Conservation (phyloP, 2,113 vertebrate species). For the Nannospalax galili region DNA sequence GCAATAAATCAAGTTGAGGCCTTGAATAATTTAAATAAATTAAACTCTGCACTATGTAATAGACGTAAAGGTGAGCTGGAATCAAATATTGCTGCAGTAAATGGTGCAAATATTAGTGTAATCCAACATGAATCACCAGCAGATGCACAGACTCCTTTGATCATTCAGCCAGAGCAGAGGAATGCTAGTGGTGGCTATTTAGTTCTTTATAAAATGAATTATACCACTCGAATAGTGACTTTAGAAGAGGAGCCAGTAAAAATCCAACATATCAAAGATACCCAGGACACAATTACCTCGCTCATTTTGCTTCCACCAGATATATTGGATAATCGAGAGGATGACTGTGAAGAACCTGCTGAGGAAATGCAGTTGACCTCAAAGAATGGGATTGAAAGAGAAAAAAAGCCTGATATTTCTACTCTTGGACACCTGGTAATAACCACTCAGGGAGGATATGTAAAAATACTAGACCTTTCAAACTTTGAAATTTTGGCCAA, state of each 20-base stretch:
- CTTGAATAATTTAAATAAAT: conserved; percentile 99
- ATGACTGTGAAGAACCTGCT: conserved; percentile 94
- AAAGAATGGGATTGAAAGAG: conserved; percentile 91
- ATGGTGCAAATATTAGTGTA: conserved; percentile 90
- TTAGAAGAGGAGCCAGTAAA: conserved; percentile 97
- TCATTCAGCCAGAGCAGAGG: conserved; percentile 93
- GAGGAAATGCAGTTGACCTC: conserved; percentile 92
- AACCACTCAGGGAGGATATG: conserved; percentile 96
- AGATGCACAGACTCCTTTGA: conserved; percentile 93
- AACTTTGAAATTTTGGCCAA: conserved; percentile 97
- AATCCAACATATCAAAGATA: conserved; percentile 97
- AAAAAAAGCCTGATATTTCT: conserved; percentile 90
- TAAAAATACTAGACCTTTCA: conserved; percentile 98
- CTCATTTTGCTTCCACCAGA: conserved; percentile 97
- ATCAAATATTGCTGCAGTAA: conserved; percentile 90
- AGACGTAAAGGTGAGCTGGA: conserved; percentile 93
- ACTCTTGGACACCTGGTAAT: conserved; percentile 97
- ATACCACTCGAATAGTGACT: conserved; percentile 97
- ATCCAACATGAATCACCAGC: conserved; percentile 92
- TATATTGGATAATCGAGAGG: conserved; percentile 96
- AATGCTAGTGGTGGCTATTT: conserved; percentile 94
- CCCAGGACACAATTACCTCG: conserved; percentile 97
- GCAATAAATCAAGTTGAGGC: conserved; percentile 99
- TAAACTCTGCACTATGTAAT: conserved; percentile 97
- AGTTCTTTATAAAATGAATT: conserved; percentile 98